Conservation (phyloP, 2,888 invertebrate species). For the Boloria selene region DNA sequence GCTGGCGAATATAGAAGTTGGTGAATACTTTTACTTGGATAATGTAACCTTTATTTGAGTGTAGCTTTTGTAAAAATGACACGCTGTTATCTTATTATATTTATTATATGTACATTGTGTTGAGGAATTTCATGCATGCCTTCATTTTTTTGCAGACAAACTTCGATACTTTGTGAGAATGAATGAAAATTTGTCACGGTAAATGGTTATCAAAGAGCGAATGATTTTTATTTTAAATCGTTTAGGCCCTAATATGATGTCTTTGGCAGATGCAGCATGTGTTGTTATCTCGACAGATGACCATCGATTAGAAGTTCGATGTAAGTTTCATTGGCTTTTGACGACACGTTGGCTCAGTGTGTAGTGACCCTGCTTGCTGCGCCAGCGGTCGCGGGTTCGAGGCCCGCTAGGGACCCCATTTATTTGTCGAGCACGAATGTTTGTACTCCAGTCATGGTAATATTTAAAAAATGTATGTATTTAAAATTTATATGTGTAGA, state of each 20-base stretch:
- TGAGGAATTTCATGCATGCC: conserved; percentile 73
- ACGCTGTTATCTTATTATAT: conserved; percentile 66
- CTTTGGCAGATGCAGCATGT: conserved; percentile 26
- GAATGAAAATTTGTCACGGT: conserved; percentile 69
- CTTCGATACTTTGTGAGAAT: conserved; percentile 56
- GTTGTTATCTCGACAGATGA: neutral
- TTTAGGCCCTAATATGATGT: conserved; percentile 40
- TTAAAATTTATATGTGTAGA: no score
- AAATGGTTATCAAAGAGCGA: conserved; percentile 55
- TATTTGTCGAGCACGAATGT: no score
- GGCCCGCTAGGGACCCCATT: no score
- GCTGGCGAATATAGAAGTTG: neutral
- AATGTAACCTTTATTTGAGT: conserved; percentile 34
- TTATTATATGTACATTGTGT: conserved; percentile 56
- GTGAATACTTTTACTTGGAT: conserved; percentile 21
- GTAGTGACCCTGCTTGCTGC: no score
- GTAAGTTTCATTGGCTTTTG: no score
- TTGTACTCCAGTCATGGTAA: no score
- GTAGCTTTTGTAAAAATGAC: conserved; percentile 43
- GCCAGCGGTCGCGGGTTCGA: no score
- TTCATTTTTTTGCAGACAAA: conserved; percentile 62
- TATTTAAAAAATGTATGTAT: no score
- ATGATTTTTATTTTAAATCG: conserved; percentile 42
- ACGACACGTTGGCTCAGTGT: no score
- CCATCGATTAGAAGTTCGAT: neutral